Percentiles rank a stretch among this genome's conserved stretches.
phyloP scores from a whole-genome alignment of 2,888 invertebrate species.

The Linhomoeus sp. region DNA sequence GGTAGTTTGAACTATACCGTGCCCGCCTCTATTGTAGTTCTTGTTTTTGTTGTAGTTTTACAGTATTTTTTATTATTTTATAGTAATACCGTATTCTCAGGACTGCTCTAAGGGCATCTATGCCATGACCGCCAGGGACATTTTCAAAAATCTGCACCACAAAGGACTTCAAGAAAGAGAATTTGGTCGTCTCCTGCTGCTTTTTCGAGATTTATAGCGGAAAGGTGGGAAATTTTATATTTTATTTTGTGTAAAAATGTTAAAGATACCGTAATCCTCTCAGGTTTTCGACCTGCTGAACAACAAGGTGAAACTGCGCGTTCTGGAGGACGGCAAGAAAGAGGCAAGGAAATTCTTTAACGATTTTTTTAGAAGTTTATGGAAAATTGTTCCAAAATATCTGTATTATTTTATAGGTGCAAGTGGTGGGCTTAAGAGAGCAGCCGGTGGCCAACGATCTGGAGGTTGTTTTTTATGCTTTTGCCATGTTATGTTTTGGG shows the following conservation, averaged over 20 bases:
- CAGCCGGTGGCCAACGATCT: slow-evolving; percentile 75
- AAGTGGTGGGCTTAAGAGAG: slow-evolving; percentile 86
- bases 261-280: slow-evolving; percentile 67
- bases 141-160: slow-evolving; percentile 60
- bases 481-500: too few species aligned
- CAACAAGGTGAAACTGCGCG: slow-evolving; percentile 76
- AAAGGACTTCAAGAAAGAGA: slow-evolving; percentile 58
- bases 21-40: too few species aligned
- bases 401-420: slow-evolving; percentile 97
- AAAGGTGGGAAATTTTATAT: slow-evolving; percentile 39
- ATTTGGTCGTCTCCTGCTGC: slow-evolving; percentile 71
- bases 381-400: too few species aligned
- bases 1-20: too few species aligned
- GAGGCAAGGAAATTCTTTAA: too few species aligned
- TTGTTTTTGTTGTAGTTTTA: too few species aligned
- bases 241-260: neutral
- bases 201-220: slow-evolving; percentile 99
- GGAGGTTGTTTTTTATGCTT: slow-evolving; percentile 65
- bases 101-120: slow-evolving; percentile 56
- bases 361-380: too few species aligned
- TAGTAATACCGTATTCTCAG: slow-evolving; percentile 7
- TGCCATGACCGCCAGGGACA: slow-evolving; percentile 82
- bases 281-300: slow-evolving; percentile 44
- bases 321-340: slow-evolving; percentile 89
- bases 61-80: too few species aligned